Base-by-base conservation (phyloP, 2,797 vertebrate species). In the Sebastes iracundus region DNA sequence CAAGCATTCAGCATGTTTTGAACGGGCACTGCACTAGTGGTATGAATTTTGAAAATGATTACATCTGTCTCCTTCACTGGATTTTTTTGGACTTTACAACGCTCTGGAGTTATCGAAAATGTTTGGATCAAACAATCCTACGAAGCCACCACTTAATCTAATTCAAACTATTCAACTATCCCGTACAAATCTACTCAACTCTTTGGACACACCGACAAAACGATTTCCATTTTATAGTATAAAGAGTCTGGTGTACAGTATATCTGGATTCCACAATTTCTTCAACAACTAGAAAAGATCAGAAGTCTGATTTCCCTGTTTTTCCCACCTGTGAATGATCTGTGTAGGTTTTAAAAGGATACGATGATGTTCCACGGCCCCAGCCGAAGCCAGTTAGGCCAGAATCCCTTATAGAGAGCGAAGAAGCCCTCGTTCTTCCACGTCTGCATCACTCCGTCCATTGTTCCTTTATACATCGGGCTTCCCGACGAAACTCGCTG, bases 291-390 rank as follows among this genome's bases (percentile, higher is more conserved):
- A 30, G 2, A 53, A 23, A 16, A 16, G 4, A 20, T 20, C 52
- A 10, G 4, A 28, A 16, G 9, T 46, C 16, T 35, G 18, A 13
- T 30, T 60, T 27, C 14, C 7, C 20, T 9, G 49, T 52, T 52
- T 22, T 52, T 22, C 0, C 49, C 49, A 49, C 18, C 16, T 49
- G 46, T 20, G 46, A 49, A 49, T 49, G 46, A 8, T 0, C 5
- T 14, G 14, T 53, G 13, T 3, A 35, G n/a, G 22, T 70, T 67
- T 35, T 33, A 46, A 98, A 46, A 99, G 97, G 98, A 99, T 99
- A 99, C 97, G 1, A 99, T 99, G 94, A 99, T 99, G 93, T 99
- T 99, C 98, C 98, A 99, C 6, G 98, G 98, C 1, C 98, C 98
- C 3, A 99, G 96, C 60, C 98, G 95, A 76, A 99, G 97, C 98